Base-by-base conservation (phyloP, 2,888 invertebrate species). In the Melanophora roralis region DNA sequence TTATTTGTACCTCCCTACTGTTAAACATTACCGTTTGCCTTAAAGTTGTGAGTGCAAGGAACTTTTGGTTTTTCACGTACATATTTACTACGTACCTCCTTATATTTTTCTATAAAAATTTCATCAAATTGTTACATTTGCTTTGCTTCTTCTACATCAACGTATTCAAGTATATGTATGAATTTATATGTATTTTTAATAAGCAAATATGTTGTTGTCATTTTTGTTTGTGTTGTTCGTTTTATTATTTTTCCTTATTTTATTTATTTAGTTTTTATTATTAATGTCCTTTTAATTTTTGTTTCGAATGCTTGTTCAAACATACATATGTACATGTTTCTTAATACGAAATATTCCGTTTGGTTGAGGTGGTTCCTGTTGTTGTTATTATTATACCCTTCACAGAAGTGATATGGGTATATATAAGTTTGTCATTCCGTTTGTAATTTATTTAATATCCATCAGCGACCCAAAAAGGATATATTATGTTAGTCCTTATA, bases 221-320 rank as follows among this genome's bases (percentile, higher is more conserved):
- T 67, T 53, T 57, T 16, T 57, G 53, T 45, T 43, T 38, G 14
- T 55, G 32, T 23, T 74, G 49, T 11, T 45, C 27, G 16, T 73
- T 64, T 60, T 40, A 47, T 68, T 45, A 62, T 12, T 11, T 75
- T 78, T 27, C 49, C 62, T 60, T 49, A 53, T 43, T 74, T 59
- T 16, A 65, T 57, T 57, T 65, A 45, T 49, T 32, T 62, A 69
- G 51, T 55, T 71, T 71, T 71, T 71, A 36, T 49, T 73, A 75
- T 71, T 79, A 76, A 80, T 80, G 76, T 76, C 67, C 72, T 75
- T 80, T 76, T 80, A 72, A 72, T 72, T 80, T 53, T 80, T 67
- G 55, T 72, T 73, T n/a, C n/a, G n/a, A n/a, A n/a, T n/a, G n/a
- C n/a, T n/a, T n/a, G n/a, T n/a, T n/a, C n/a, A n/a, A n/a, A 12